phyloP scores from a whole-genome alignment of 2,797 vertebrate species.

The Poeciliopsis paucimaculata region DNA sequence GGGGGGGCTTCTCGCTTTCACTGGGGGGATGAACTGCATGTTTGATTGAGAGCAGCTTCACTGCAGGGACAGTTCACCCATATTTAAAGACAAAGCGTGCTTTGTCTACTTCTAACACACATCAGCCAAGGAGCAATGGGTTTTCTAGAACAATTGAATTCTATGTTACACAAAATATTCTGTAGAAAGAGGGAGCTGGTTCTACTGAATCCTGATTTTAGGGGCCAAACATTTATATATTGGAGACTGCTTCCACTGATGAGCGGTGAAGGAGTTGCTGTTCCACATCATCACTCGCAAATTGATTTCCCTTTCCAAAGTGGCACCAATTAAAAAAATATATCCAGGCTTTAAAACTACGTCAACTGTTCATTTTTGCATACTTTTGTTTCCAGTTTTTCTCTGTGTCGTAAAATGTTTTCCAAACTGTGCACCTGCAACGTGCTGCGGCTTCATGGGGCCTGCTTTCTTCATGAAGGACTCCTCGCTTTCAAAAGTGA shows the following conservation, averaged over 20 bases:
- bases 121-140: neutral
- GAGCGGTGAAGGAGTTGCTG: neutral
- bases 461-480: constrained; percentile 91
- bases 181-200: neutral
- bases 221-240: neutral
- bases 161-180: neutral
- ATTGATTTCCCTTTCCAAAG: neutral
- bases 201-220: neutral
- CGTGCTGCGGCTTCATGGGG: constrained; percentile 90
- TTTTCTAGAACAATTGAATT: neutral
- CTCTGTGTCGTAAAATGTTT: neutral
- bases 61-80: constrained; percentile 27
- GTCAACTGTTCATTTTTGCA: neutral
- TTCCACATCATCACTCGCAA: neutral
- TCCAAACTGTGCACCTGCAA: constrained; percentile 84
- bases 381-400: neutral
- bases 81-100: neutral
- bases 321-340: neutral
- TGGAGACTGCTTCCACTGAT: neutral
- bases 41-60: constrained; percentile 2
- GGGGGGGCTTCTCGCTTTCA: constrained; percentile 13
- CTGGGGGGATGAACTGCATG: constrained; percentile 36
- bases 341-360: neutral
- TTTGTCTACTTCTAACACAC: neutral
- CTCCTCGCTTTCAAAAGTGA: constrained; percentile 88